Conservation (phyloP, 2,797 vertebrate genomes). For the Phoebastria nigripes region DNA sequence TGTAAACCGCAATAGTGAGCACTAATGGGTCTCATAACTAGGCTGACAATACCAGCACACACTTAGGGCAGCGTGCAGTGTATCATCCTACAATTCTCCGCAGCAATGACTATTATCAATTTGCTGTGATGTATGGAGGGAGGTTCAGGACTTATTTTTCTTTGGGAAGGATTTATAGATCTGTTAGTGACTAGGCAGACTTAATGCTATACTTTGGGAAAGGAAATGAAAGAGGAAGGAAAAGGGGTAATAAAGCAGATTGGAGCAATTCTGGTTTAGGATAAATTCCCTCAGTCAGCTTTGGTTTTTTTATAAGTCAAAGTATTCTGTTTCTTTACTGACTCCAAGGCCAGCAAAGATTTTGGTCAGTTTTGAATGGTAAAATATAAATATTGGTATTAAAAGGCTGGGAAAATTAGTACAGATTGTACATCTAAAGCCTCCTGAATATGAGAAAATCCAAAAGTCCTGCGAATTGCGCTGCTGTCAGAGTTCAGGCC, state of each 20-base stretch:
- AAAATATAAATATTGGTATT: neutral
- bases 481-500: neutral
- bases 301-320: neutral
- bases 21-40: neutral
- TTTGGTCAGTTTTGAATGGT: neutral
- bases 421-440: neutral
- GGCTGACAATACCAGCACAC: neutral
- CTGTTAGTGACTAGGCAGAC: neutral
- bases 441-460: neutral
- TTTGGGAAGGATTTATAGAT: neutral
- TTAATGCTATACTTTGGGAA: neutral
- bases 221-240: conserved; percentile 17
- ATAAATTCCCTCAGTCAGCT: neutral
- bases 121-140: neutral
- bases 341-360: neutral
- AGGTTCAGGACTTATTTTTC: neutral
- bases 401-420: neutral
- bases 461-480: neutral
- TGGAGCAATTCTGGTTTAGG: neutral
- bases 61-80: neutral
- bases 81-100: neutral
- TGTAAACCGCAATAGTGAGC: neutral
- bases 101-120: neutral
- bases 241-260: neutral
- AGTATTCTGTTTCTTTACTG: neutral